Percentiles rank a stretch among this genome's conserved stretches.
Conservation (phyloP, 2,113 vertebrate species). For the Gnathonemus longibarbis region DNA sequence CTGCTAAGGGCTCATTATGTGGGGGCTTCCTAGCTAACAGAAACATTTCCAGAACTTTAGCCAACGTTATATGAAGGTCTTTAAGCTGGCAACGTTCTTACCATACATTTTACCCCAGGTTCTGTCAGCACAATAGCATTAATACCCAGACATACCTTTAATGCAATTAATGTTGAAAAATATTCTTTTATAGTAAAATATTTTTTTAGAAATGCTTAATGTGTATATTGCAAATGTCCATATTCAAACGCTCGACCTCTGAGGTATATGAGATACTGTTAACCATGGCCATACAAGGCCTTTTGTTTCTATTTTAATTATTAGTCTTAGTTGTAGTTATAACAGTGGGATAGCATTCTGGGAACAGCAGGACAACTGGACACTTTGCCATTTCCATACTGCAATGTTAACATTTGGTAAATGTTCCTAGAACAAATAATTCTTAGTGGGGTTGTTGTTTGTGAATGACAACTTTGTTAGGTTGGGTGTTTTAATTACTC, state of each 20-base stretch:
- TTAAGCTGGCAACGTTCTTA: not conserved
- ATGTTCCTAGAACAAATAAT: not conserved
- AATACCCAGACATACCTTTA: not conserved
- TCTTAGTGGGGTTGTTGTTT: not conserved
- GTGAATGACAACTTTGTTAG: not conserved
- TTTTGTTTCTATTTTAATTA: not conserved
- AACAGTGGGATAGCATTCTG: not conserved
- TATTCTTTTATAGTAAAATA: not conserved
- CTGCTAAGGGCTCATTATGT: not conserved
- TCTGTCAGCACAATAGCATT: not conserved
- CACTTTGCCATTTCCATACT: not conserved
- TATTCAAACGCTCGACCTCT: not conserved
- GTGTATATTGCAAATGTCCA: no score
- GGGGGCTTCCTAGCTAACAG: not conserved
- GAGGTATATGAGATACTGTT: not conserved
- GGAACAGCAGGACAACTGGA: not conserved
- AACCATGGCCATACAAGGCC: not conserved
- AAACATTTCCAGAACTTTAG: not conserved
- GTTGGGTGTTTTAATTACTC: not conserved
- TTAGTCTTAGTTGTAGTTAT: not conserved
- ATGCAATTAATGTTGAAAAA: not conserved
- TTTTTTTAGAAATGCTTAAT: not conserved
- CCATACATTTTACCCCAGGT: not conserved
- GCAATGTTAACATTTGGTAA: not conserved
- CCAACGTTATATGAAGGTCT: not conserved